A percentile compares a stretch with the other conserved stretches of the same genome.
Evolutionary conservation across 2,888 invertebrate species (phyloP).

Genomic region (Machimus atricapillus): DNA sequence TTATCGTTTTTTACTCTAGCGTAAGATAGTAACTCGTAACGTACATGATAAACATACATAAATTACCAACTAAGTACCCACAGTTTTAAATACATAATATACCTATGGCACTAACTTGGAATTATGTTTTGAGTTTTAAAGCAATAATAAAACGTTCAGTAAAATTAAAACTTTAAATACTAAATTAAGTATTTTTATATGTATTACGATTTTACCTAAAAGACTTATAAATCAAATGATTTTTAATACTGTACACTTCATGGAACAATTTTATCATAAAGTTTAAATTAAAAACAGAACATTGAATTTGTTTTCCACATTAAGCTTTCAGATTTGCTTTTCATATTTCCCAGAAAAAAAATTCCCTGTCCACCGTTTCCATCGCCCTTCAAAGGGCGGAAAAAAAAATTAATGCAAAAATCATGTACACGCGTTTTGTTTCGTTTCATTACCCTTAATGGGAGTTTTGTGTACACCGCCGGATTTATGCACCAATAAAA

Average conservation of each 20-base stretch:
- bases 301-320: not conserved
- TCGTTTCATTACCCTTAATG: not conserved
- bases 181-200: not conserved
- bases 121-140: too few species aligned
- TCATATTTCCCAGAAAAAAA: not conserved
- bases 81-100: too few species aligned
- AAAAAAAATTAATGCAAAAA: not conserved
- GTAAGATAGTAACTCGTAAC: too few species aligned
- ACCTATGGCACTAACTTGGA: too few species aligned
- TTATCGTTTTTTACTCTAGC: too few species aligned
- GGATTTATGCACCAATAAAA: not conserved
- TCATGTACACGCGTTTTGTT: not conserved
- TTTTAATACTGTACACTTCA: not conserved
- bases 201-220: too few species aligned
- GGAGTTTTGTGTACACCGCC: not conserved
- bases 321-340: not conserved
- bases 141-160: not conserved
- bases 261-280: not conserved
- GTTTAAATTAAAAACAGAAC: not conserved
- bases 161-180: not conserved
- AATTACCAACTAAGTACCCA: too few species aligned
- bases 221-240: not conserved
- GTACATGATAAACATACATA: too few species aligned
- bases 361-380: not conserved
- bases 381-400: not conserved